Percentiles rank a stretch among this genome's conserved stretches.
phyloP scores from a whole-genome alignment of 2,797 vertebrate genomes.

The Macrochelys suwanniensis region DNA sequence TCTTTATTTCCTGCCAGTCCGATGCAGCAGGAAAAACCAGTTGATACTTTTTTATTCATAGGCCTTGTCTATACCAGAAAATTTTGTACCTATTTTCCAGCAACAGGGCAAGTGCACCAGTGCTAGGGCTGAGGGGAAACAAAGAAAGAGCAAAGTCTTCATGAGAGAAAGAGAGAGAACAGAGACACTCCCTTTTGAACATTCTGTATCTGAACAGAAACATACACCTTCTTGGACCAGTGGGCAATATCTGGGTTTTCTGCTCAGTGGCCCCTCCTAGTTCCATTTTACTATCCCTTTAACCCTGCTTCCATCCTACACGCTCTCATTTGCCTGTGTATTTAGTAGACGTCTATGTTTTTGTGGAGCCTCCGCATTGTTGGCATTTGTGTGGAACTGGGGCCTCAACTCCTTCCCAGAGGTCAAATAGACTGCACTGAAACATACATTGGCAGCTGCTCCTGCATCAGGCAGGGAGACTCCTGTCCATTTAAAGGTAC shows the following conservation, averaged over 20 bases:
- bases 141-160: neutral
- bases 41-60: neutral
- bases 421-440: neutral
- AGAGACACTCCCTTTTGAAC: neutral
- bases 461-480: neutral
- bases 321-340: neutral
- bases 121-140: neutral
- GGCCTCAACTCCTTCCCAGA: neutral
- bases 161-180: neutral
- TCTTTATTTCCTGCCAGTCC: neutral
- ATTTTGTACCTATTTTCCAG: neutral
- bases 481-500: neutral
- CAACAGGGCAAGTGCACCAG: neutral
- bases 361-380: neutral
- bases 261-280: neutral
- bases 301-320: neutral
- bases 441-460: neutral
- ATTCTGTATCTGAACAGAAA: neutral
- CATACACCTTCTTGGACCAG: neutral
- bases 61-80: neutral
- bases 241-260: neutral
- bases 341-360: neutral
- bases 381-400: neutral
- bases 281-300: neutral
- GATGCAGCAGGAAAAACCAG: neutral